Base-by-base conservation (phyloP, 2,797 vertebrate species). In the Myotis findleyi region DNA sequence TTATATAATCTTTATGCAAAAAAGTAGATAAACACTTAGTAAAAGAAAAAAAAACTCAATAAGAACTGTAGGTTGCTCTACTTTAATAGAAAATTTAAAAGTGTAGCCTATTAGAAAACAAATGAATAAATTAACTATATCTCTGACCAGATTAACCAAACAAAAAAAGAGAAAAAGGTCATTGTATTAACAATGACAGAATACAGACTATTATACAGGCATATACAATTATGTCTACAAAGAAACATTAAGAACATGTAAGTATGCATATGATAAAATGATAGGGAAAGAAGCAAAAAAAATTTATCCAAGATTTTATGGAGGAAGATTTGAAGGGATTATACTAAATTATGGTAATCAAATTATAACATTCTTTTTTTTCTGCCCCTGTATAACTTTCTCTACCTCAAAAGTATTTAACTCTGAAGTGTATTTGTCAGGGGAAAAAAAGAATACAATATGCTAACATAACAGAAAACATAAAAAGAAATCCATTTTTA, bases 71-170 rank as follows among this genome's bases (percentile, higher is more conserved):
- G 25, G 68, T 94, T 44, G 41, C 66, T 94, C 44, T 71, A 20
- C n/a, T 89, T 93, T 83, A 76, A 94, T 10, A 87, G 44, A 80
- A 93, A 81, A 81, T 92, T 36, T 88, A 11, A 87, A 93, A 77
- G 53, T 41, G 0, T 71, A 87, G 17, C 38, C 62, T 88, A 30
- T 59, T 16, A 80, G 79, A 82, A 73, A 49, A 38, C 41, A 79
- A 91, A 16, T 77, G 41, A 92, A 23, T 92, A 57, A 87, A 69
- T 88, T 76, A 87, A 38, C 33, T 73, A 55, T 11, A 64, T 79
- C 23, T 90, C 81, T 80, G 23, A 10, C 41, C 38, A 96, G 68
- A 89, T 87, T 91, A 93, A 86, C 69, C 47, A 86, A 85, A 72
- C n/a, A 81, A 51, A 88, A 62, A 72, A 33, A 25, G 30, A 76